These are phyloP conservation scores for Montipora capricornis DNA, from an alignment of 64 coral and sea anemone genomes.

Conservation along the genomic window DNA sequence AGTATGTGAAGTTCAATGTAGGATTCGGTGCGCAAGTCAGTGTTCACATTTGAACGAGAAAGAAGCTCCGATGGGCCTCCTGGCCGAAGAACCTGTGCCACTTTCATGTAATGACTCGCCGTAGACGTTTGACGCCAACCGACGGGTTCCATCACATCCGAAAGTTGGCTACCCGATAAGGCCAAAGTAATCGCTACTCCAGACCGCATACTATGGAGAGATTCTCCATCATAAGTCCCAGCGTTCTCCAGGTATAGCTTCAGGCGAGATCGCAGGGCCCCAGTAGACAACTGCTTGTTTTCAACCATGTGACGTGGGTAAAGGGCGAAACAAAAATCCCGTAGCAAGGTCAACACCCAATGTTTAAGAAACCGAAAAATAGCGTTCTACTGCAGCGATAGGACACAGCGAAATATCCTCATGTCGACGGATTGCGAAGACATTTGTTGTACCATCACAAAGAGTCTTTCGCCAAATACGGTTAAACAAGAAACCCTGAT, in stretches of 20 bases:
- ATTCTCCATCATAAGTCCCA: constrained; percentile 10
- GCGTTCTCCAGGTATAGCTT: background rate
- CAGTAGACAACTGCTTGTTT: background rate
- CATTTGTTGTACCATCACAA: background rate
- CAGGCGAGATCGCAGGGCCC: background rate
- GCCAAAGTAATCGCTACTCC: constrained; percentile 30
- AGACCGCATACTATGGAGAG: constrained; percentile 32
- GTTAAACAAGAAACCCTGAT: no score
- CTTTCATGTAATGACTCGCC: constrained; percentile 16
- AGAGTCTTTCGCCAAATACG: no score
- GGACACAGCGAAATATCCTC: no score
- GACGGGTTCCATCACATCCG: constrained; percentile 7
- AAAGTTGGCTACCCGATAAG: background rate
- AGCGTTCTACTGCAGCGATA: no score
- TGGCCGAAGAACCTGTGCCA: constrained; percentile 20
- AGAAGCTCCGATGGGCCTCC: background rate
- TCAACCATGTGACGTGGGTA: background rate
- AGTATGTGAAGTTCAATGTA: background rate
- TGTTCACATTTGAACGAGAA: no score
- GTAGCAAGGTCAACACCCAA: background rate
- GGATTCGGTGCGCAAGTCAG: no score
- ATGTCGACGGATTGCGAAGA: no score
- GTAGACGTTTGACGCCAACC: constrained; percentile 26
- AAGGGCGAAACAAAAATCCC: no score
- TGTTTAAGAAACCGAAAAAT: no score